These are phyloP conservation scores for Drosophila helvetica DNA, from an alignment of 2,888 invertebrate genomes.

Conservation along the genomic window DNA sequence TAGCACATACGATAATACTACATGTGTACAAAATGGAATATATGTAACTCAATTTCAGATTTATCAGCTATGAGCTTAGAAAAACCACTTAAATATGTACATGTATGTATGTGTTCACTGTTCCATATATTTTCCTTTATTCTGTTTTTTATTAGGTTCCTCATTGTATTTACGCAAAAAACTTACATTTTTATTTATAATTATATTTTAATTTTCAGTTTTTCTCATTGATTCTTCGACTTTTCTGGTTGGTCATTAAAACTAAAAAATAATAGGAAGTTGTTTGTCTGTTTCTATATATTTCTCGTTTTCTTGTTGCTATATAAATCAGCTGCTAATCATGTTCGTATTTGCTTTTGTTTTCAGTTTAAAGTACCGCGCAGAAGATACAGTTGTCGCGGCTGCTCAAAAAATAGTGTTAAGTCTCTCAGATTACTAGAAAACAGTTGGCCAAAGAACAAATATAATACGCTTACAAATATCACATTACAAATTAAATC, in stretches of 20 bases:
- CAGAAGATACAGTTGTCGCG: slow-evolving; percentile 32
- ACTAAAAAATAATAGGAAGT: slow-evolving; percentile 78
- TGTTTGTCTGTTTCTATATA: slow-evolving; percentile 48
- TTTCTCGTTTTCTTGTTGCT: slow-evolving; percentile 23
- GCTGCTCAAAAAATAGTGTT: slow-evolving; percentile 42
- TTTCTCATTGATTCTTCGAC: slow-evolving; percentile 33
- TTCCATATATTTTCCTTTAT: slow-evolving; percentile 62
- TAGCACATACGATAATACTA: too few relatives aligned
- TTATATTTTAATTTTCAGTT: slow-evolving; percentile 43
- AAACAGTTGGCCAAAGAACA: slow-evolving; percentile 61
- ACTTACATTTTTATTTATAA: slow-evolving; percentile 42
- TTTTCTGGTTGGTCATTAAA: slow-evolving; percentile 54
- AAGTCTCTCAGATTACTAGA: slow-evolving; percentile 46
- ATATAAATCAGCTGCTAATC: slow-evolving; percentile 32
- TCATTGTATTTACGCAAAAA: slow-evolving; percentile 41
- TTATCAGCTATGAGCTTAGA: too few relatives aligned
- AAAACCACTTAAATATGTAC: too few relatives aligned
- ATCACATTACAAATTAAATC: slow-evolving; percentile 69
- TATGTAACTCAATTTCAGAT: too few relatives aligned
- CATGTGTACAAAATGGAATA: too few relatives aligned
- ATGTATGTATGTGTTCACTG: background rate
- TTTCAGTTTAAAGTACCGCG: slow-evolving; percentile 51
- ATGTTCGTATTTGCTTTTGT: slow-evolving; percentile 20
- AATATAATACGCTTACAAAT: slow-evolving; percentile 61
- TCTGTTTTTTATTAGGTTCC: slow-evolving; percentile 51